Conservation (phyloP, 2,113 vertebrate species). For the Australoheros scitulus region DNA sequence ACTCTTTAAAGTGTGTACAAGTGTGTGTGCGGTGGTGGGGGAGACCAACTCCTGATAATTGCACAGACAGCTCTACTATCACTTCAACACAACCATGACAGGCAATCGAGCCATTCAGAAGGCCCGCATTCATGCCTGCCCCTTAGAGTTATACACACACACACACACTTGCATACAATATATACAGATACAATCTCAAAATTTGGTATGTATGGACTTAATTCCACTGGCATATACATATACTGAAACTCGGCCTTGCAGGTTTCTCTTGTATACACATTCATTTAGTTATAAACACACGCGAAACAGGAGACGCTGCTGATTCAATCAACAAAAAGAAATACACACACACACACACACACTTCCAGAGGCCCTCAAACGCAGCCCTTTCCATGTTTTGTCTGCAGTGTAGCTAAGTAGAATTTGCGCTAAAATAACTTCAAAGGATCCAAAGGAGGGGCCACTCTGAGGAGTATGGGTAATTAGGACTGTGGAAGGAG, state of each 20-base stretch:
- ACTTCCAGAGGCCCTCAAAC: constrained; percentile 47
- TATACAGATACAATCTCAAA: constrained; percentile 54
- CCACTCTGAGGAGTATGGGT: constrained; percentile 65
- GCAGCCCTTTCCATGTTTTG: constrained; percentile 64
- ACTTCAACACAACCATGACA: constrained; percentile 58
- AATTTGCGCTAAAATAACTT: constrained; percentile 75
- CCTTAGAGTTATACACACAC: constrained; percentile 15
- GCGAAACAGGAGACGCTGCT: constrained; percentile 55
- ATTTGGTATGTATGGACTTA: constrained; percentile 23
- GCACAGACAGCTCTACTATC: constrained; percentile 51
- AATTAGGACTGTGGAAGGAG: constrained; percentile 66
- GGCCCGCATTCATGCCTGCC: constrained; percentile 58
- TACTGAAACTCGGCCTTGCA: constrained; percentile 8
- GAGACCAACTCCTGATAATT: constrained; percentile 37
- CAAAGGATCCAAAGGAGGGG: constrained; percentile 69
- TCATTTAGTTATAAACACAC: constrained; percentile 50
- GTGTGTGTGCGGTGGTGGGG: neutral
- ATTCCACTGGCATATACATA: constrained; percentile 27
- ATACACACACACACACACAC: constrained; percentile 4
- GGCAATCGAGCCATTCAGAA: constrained; percentile 44
- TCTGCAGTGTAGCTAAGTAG: constrained; percentile 66
- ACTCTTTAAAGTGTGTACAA: neutral
- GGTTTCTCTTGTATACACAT: constrained; percentile 43
- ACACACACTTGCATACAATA: neutral
- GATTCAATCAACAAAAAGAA: constrained; percentile 52